Base-by-base conservation (phyloP, 1,140 invertebrate species). In the Caenorhabditis brenneri region DNA sequence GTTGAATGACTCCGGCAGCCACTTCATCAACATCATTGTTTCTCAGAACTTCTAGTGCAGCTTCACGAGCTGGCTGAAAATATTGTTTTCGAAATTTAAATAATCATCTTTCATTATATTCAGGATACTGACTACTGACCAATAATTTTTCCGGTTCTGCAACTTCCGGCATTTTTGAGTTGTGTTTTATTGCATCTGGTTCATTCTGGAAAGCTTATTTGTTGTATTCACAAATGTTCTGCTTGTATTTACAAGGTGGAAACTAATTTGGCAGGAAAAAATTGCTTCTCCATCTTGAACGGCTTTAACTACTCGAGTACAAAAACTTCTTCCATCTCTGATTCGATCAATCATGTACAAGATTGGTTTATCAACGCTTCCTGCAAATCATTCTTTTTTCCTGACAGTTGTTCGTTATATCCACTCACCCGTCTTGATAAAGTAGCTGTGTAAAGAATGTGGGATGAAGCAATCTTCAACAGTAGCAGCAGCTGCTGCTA, bases 231-330 rank as follows among this genome's bases (percentile, higher is more conserved):
- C n/a, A 51, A 27, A 55, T 55, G 1, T 55, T 10, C 22, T 29
- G 0, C 5, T 80, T 22, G 12, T 58, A 19, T 36, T 42, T 74
- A 88, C 88, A 69, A 65, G 51, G 79, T 90, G 90, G 58, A 89
- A 88, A 24, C 89, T 91, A 15, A 89, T 86, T 60, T 89, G 88
- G 24, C 84, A 84, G 4, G 82, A 85, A 55, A 89, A 87, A 33
- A 90, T 90, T 16, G 81, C 80, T 16, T 86, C 84, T 31, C 88
- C 88, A 84, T 89, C 81, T 80, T 89, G 88, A 51, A 85, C 60
- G 0, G 89, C 88, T 80, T 89, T 83, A 2, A 89, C 89, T 22
- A 79, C 69, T 49, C 88, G 60, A 31, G 89, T 90, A 84, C 86
- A 89, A 79, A 86, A 89, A 69, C 87, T 87, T 19, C 89, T 82